A percentile compares a stretch with the other conserved stretches of the same genome.
Conservation (phyloP, 2,888 invertebrate species). For the Acleris holmiana region DNA sequence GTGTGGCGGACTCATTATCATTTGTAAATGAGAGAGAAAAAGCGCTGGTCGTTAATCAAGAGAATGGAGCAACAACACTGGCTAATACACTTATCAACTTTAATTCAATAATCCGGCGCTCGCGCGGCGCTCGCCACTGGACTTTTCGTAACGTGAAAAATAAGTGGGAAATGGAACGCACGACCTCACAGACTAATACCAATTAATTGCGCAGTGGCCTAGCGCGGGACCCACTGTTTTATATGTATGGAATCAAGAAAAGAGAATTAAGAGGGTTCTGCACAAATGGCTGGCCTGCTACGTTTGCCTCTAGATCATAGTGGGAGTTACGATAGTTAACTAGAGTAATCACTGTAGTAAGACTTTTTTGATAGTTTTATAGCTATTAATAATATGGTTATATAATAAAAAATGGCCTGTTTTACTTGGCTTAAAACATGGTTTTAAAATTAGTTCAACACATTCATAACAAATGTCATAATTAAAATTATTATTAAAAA, state of each 20-base stretch:
- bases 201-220: slow-evolving; percentile 68
- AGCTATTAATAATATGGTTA: no score
- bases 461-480: no score
- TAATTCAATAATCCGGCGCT: slow-evolving; percentile 80
- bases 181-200: slow-evolving; percentile 73
- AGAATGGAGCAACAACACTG: slow-evolving; percentile 79
- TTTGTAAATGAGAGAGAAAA: slow-evolving; percentile 82
- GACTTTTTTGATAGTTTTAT: no score
- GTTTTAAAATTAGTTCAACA: no score
- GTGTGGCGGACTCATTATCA: slow-evolving; percentile 78
- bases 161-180: slow-evolving; percentile 72
- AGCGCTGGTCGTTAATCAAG: slow-evolving; percentile 79
- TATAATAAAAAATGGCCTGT: no score
- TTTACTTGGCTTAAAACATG: no score
- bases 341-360: no score
- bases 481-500: no score
- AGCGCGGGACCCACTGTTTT: slow-evolving; percentile 42
- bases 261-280: no score
- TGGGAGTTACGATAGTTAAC: no score
- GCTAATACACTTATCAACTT: slow-evolving; percentile 84
- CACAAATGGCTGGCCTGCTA: slow-evolving; percentile 7
- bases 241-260: slow-evolving; percentile 18
- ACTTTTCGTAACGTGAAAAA: slow-evolving; percentile 76
- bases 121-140: slow-evolving; percentile 59
- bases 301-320: slow-evolving; percentile 4